Base-by-base conservation (phyloP, 35 echinoderm and acorn worm genomes). In the Ophiothrix spiculata region DNA sequence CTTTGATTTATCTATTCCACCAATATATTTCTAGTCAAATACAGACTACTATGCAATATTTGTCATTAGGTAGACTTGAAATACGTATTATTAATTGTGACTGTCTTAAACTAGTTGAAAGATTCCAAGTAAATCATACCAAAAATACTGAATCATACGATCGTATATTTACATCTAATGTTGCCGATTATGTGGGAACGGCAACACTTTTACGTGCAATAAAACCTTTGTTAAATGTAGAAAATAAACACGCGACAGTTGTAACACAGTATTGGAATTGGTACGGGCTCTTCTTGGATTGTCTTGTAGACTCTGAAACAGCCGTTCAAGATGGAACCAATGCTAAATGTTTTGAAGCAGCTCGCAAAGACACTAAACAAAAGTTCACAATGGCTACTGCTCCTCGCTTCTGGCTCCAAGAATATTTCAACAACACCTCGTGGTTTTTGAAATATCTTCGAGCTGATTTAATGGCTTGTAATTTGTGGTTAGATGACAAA, bases 1-100 rank as follows among this genome's bases (percentile, higher is more conserved):
- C 3, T 21, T 39, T 36, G 42, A 31, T 56, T 4, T 74, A 64
- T 37, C 84, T 90, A 81, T 90, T 76, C 76, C 88, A 90, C 40
- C n/a, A 75, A 17, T 90, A 84, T 25, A 77, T 76, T 32, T 39
- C 39, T 15, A 1, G 79, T 38, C 73, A 25, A 31, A 39, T 89
- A 41, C 35, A 32, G 75, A 75, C n/a, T 33, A 60, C 56, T 39
- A 73, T 21, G 32, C 39, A 32, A 37, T 38, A 74, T 31, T 74
- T 89, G 29, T 74, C 25, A 40, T 6, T 39, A 8, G 60, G 56
- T 16, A 33, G 37, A 36, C 45, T 89, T 4, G 29, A 41, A 25
- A 40, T 76, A 25, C 32, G 39, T n/a, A 35, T 89, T 10, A 25
- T 82, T 36, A 40, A 45, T n/a, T 38, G 36, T 23, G 42, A 76